Conservation (phyloP, 2,113 vertebrate species). For the Eulacestoma nigropectus region DNA sequence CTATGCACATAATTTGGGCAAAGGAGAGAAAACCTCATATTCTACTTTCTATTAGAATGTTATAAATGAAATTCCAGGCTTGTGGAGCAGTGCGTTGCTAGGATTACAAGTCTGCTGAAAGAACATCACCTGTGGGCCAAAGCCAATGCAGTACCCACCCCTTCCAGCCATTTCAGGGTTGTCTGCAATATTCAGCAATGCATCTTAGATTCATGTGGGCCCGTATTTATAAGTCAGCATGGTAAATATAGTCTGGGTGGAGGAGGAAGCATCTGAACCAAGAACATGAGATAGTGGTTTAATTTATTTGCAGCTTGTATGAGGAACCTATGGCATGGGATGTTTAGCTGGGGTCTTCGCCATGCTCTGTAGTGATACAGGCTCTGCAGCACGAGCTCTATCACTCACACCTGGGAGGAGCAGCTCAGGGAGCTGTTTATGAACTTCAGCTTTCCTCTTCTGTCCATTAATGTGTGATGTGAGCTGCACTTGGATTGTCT, state of each 20-base stretch:
- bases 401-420: background rate
- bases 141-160: background rate
- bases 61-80: background rate
- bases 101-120: background rate
- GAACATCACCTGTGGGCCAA: background rate
- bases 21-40: background rate
- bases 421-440: background rate
- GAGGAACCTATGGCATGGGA: background rate
- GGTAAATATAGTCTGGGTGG: background rate
- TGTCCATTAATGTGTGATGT: background rate
- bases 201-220: background rate
- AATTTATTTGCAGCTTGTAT: background rate
- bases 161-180: background rate
- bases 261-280: background rate
- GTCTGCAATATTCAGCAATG: background rate
- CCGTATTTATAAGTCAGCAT: background rate
- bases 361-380: fast-evolving
- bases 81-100: background rate
- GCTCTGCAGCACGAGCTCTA: background rate
- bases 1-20: fast-evolving
- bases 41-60: background rate
- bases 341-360: background rate
- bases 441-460: background rate
- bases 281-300: background rate
- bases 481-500: background rate